Evolutionary conservation across 2,797 vertebrate species (phyloP).

Genomic region (Picus viridis): DNA sequence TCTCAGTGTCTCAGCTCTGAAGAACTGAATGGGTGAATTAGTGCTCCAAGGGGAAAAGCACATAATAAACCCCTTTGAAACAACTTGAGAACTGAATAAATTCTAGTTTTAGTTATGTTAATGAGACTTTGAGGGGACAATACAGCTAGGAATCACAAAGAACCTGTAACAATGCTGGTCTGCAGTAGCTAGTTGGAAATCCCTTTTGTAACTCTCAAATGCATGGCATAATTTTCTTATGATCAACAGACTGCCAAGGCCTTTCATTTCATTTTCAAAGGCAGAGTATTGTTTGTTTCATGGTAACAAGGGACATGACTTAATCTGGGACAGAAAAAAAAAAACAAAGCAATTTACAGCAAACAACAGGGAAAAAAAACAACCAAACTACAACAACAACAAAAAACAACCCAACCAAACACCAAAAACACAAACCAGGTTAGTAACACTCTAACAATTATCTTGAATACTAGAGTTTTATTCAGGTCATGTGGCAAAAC

Average conservation of each 20-base stretch:
- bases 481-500: rapidly evolving
- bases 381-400: no score
- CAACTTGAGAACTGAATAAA: constrained; percentile 29
- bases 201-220: neutral
- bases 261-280: neutral
- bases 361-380: neutral
- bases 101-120: constrained; percentile 41
- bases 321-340: neutral
- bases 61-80: constrained; percentile 27
- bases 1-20: neutral
- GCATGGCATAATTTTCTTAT: neutral
- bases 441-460: neutral
- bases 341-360: neutral
- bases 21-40: constrained; percentile 5
- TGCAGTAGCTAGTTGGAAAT: neutral
- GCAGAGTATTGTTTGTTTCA: neutral
- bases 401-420: no score
- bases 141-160: neutral
- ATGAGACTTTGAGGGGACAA: neutral
- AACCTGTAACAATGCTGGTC: neutral
- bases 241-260: neutral
- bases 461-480: neutral
- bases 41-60: neutral
- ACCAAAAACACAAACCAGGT: neutral
- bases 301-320: neutral